These are phyloP conservation scores for Laothoe populi DNA, from an alignment of 2,888 invertebrate genomes.

Conservation along the genomic window DNA sequence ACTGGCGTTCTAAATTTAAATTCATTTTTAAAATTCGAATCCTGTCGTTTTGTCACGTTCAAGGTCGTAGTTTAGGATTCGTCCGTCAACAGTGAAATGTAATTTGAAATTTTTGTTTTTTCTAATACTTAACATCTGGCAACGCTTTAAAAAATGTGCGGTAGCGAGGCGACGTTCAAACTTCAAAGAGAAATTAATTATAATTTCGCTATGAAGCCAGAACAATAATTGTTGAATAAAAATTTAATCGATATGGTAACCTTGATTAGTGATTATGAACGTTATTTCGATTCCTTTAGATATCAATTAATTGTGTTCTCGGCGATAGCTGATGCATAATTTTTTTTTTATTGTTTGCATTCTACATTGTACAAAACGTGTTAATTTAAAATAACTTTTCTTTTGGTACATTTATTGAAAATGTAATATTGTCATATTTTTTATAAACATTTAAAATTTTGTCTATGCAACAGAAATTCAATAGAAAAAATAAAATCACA, in stretches of 20 bases:
- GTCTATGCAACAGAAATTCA: no score
- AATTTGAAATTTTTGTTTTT: conserved; percentile 47
- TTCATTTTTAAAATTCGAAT: conserved; percentile 73
- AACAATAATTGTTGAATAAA: conserved; percentile 13
- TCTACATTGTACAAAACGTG: conserved; percentile 23
- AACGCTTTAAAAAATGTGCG: conserved; percentile 35
- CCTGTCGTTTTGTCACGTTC: conserved; percentile 78
- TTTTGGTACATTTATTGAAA: neutral
- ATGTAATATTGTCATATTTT: no score
- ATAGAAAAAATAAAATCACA: neutral
- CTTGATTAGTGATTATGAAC: conserved; percentile 39
- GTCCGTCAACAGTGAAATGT: conserved; percentile 53
- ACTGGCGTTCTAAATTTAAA: conserved; percentile 71
- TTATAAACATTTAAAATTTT: neutral
- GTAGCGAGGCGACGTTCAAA: conserved; percentile 2
- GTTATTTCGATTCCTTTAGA: conserved; percentile 43
- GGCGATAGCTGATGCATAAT: conserved; percentile 25
- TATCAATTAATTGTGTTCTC: conserved; percentile 37
- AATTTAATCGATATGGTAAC: conserved; percentile 37
- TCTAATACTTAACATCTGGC: conserved; percentile 61
- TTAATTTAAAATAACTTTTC: conserved; percentile 24
- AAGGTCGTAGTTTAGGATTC: conserved; percentile 66
- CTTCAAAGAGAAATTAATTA: neutral
- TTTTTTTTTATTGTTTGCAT: conserved; percentile 16
- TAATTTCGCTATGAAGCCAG: neutral